Evolutionary conservation across 2,888 invertebrate species (phyloP).

Genomic region (Callosobruchus maculatus): DNA sequence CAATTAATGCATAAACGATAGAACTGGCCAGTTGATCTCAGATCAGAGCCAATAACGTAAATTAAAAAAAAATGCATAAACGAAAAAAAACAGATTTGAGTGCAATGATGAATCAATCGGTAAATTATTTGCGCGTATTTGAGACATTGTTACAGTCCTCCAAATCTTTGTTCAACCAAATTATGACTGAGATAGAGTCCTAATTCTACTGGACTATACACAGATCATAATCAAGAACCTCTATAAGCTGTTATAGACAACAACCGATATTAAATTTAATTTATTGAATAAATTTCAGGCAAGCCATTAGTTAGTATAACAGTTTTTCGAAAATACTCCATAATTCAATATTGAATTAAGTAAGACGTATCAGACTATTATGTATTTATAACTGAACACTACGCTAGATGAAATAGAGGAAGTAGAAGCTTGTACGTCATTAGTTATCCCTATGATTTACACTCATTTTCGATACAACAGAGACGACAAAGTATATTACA

Average conservation of each 20-base stretch:
- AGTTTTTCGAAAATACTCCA: not conserved
- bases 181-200: not conserved
- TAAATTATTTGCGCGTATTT: too few relatives aligned
- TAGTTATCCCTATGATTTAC: not conserved
- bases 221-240: not conserved
- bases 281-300: not conserved
- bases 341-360: not conserved
- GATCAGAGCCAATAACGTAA: too few relatives aligned
- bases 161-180: too few relatives aligned
- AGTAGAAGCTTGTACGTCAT: not conserved
- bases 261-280: not conserved
- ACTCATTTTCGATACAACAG: not conserved
- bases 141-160: too few relatives aligned
- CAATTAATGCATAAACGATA: too few relatives aligned
- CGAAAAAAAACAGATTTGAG: too few relatives aligned
- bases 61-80: too few relatives aligned
- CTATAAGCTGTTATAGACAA: not conserved
- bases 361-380: conserved; percentile 3
- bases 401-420: not conserved
- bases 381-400: not conserved
- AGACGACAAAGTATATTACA: too few relatives aligned
- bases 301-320: not conserved
- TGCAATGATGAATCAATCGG: too few relatives aligned
- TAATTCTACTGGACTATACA: not conserved
- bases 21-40: too few relatives aligned